phyloP scores from a whole-genome alignment of 2,797 vertebrate genomes.

The Platyrinchus mystaceus region DNA sequence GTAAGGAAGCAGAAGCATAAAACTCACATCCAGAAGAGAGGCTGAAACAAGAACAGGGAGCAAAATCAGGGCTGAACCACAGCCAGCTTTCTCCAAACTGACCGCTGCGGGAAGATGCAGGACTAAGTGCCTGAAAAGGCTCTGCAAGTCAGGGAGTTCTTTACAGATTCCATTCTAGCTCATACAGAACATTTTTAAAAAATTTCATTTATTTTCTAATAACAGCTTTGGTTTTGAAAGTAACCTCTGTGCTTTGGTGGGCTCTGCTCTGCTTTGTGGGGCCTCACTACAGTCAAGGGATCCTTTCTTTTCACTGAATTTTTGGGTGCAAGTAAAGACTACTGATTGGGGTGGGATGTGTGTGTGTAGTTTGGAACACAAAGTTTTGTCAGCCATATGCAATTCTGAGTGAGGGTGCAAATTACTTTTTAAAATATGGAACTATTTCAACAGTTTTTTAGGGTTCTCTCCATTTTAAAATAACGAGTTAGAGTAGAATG shows the following conservation, averaged over 20 bases:
- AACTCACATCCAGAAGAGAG: background rate
- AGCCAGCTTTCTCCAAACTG: background rate
- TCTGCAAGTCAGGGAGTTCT: background rate
- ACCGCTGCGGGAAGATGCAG: background rate
- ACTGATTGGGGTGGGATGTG: fast-evolving
- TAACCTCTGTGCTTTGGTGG: background rate
- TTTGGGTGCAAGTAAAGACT: background rate
- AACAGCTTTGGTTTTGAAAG: background rate
- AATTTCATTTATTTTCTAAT: background rate
- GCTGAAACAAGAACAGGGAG: background rate
- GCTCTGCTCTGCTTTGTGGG: background rate
- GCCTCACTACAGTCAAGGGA: background rate
- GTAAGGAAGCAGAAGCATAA: background rate
- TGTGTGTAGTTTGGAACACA: background rate
- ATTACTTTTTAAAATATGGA: background rate
- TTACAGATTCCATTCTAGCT: background rate
- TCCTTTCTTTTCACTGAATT: background rate
- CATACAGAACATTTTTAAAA: background rate
- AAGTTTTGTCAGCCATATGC: background rate
- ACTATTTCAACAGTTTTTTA: background rate
- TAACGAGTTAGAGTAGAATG: background rate
- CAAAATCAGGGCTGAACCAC: background rate
- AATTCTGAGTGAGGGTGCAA: background rate
- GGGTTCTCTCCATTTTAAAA: background rate
- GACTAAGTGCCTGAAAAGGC: background rate